A percentile compares a stretch with the other conserved stretches of the same genome.
Evolutionary conservation across 1,140 invertebrate genomes (phyloP).

Genomic region (Theocolax elegans): DNA sequence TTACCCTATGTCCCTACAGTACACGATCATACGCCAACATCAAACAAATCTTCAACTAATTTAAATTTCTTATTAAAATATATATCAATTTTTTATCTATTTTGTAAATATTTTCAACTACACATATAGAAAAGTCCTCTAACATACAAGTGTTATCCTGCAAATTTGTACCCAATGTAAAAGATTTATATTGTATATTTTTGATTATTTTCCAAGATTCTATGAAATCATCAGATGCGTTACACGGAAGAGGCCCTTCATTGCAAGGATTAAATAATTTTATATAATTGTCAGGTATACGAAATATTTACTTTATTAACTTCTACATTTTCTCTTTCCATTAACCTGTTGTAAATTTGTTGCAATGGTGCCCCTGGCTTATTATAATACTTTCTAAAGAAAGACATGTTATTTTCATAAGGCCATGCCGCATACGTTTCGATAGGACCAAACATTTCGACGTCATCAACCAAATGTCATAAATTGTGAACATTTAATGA

Average conservation of each 20-base stretch:
- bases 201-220: slow-evolving; percentile 9
- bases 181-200: slow-evolving; percentile 23
- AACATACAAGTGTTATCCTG: slow-evolving; percentile 26
- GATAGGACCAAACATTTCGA: slow-evolving; percentile 31
- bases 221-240: not conserved
- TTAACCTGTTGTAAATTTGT: slow-evolving; percentile 27
- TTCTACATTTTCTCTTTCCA: not conserved
- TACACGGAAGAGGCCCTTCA: not conserved
- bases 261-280: not conserved
- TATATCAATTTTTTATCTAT: not conserved
- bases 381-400: slow-evolving; percentile 26
- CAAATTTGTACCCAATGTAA: slow-evolving; percentile 4
- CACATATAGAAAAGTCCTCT: not conserved
- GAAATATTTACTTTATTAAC: not conserved
- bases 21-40: not conserved
- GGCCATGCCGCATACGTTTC: slow-evolving; percentile 44
- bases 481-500: slow-evolving; percentile 43
- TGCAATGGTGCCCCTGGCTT: slow-evolving; percentile 40
- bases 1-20: not conserved
- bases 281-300: not conserved
- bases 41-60: not conserved
- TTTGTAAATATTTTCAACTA: slow-evolving; percentile 30
- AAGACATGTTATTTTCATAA: slow-evolving; percentile 45
- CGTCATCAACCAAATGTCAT: slow-evolving; percentile 41
- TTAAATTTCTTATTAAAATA: not conserved